Conservation (phyloP, 2,113 vertebrate species). For the Chinchilla lanigera region DNA sequence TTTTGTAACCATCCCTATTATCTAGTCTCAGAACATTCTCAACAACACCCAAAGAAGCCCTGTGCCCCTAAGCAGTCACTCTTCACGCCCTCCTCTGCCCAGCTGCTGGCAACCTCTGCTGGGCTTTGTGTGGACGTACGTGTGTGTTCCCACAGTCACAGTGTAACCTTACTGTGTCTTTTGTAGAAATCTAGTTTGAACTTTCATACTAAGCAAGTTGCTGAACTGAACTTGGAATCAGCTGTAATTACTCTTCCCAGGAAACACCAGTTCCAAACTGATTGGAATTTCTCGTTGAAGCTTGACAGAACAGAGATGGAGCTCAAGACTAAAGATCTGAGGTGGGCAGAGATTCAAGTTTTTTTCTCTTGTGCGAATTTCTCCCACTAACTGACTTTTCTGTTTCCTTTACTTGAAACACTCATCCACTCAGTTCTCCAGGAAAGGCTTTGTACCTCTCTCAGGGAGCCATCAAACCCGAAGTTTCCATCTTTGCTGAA, state of each 20-base stretch:
- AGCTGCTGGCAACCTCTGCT: background rate
- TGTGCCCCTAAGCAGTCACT: background rate
- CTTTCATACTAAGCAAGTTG: background rate
- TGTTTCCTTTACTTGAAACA: background rate
- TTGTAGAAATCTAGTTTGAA: background rate
- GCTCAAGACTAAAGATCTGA: background rate
- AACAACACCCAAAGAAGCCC: background rate
- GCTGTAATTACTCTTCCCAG: background rate
- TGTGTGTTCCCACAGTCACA: too few relatives aligned
- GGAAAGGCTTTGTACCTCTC: background rate
- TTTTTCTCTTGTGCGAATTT: background rate
- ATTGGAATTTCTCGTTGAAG: background rate
- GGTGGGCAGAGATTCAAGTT: background rate
- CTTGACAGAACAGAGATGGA: background rate
- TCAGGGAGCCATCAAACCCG: background rate
- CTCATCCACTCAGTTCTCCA: background rate
- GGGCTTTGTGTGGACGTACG: background rate
- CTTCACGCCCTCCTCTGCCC: accelerated
- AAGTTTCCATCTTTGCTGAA: background rate
- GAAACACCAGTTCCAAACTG: background rate
- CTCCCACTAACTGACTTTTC: background rate
- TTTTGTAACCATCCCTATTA: background rate
- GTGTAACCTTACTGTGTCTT: background rate
- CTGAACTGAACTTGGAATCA: background rate
- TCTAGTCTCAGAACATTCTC: background rate